These are phyloP conservation scores for Tenebrosternarchus preto DNA, from an alignment of 2,113 vertebrate species.

Conservation along the genomic window DNA sequence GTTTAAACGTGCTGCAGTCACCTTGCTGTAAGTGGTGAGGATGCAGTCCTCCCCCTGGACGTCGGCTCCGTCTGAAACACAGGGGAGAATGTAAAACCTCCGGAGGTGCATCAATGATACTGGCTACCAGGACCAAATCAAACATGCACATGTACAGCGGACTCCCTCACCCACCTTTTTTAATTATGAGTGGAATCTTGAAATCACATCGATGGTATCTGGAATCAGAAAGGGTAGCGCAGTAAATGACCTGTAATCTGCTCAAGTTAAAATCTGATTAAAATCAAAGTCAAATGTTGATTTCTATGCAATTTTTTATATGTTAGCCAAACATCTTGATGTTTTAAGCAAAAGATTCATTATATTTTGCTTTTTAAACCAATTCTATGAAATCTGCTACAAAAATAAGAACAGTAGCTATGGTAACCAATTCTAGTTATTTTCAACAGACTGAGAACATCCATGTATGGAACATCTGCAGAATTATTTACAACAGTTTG, in stretches of 20 bases:
- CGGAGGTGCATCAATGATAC: background rate
- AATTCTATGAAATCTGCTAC: no score
- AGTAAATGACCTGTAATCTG: background rate
- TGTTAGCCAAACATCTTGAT: no score
- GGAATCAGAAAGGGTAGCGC: slow-evolving; percentile 55
- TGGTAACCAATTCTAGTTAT: background rate
- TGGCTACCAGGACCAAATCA: background rate
- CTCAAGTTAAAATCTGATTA: background rate
- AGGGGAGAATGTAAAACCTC: slow-evolving; percentile 3
- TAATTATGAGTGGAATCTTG: slow-evolving; percentile 92
- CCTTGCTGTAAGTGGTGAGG: slow-evolving; percentile 91
- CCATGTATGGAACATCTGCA: background rate
- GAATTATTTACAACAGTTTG: background rate
- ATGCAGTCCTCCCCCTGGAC: slow-evolving; percentile 87
- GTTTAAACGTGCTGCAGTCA: slow-evolving; percentile 60
- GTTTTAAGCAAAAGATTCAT: no score
- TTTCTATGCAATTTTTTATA: no score
- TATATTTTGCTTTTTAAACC: no score
- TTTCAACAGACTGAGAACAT: background rate
- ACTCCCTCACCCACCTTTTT: slow-evolving; percentile 81
- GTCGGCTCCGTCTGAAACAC: slow-evolving; percentile 78
- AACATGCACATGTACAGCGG: background rate
- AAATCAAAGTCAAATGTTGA: no score
- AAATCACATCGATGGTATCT: slow-evolving; percentile 99
- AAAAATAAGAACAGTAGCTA: no score